phyloP scores from a whole-genome alignment of 2,797 vertebrate genomes.

The Loris lydekkerianus region DNA sequence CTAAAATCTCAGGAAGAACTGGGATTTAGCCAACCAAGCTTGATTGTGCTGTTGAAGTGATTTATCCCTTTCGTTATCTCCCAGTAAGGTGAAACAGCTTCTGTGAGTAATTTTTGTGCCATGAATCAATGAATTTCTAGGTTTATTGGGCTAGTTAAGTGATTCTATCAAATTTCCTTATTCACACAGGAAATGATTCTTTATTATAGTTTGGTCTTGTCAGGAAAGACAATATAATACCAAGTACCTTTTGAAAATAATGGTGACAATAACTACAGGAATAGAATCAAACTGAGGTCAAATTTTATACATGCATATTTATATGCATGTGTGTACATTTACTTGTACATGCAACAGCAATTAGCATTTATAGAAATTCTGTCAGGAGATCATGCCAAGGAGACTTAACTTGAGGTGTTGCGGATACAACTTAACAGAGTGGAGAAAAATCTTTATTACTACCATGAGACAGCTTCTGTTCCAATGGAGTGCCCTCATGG shows the following conservation, averaged over 20 bases:
- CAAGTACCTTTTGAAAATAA: not conserved
- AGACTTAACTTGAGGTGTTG: not conserved
- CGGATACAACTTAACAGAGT: not conserved
- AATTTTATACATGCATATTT: not conserved
- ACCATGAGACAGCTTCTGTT: not conserved
- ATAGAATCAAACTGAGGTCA: constrained; percentile 31
- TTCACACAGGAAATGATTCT: not conserved
- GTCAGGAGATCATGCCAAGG: not conserved
- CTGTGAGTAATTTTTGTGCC: constrained; percentile 10
- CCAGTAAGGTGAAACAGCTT: not conserved
- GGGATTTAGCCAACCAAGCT: not conserved
- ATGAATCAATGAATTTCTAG: constrained; percentile 10
- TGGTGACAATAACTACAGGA: not conserved
- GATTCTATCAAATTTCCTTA: constrained; percentile 41
- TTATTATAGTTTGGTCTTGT: constrained; percentile 52
- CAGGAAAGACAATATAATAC: not conserved
- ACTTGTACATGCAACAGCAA: not conserved
- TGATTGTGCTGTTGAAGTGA: not conserved
- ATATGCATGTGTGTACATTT: not conserved
- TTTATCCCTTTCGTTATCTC: not conserved
- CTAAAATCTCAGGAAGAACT: not conserved
- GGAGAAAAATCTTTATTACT: not conserved
- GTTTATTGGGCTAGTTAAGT: constrained; percentile 38
- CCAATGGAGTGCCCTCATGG: not conserved
- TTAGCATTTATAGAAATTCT: not conserved